Evolutionary conservation across 2,888 invertebrate species (phyloP), one percentile per base, ranked within the genome.

Genomic region (Brachyptera putata): DNA sequence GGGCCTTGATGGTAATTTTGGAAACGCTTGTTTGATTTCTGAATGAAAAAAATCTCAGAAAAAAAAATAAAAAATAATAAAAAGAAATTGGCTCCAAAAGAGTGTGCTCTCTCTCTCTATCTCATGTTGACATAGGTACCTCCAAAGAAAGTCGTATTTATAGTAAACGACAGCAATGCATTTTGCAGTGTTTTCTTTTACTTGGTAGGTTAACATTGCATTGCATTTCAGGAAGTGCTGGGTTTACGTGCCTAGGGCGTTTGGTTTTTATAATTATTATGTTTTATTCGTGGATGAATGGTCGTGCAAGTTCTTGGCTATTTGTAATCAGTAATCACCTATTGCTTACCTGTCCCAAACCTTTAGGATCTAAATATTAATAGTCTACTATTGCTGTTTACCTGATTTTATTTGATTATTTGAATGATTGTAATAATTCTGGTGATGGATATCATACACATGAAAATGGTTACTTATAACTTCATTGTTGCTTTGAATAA

Each of bases 11-110:
- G 59, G 56, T 59, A 56, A 36, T 34, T 62, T 57, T 60, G 41
- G 57, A 57, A 60, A 60, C n/a, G 53, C 62, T 60, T 58, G 60
- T 60, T 60, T 60, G 30, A 56, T 57, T 61, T 62, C 57, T 58
- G 56, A 57, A 57, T 21, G 60, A 36, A 36, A 26, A n/a, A 53
- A 53, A 18, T 24, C 53, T 37, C 53, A 53, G 53, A 18, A 46
- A 49, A 26, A 49, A 53, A 21, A 53, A 18, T 3, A 46, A 36
- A 50, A 36, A 36, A 18, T 53, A 53, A 36, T 36, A 53, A 53
- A 53, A 53, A 53, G 14, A 30, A 53, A 53, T 36, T 53, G 36
- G 36, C 53, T 53, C 53, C 53, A 16, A 53, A 36, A 5, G 24
- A 24, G 24, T 21, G 36, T 53, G 34, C 18, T 34, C 53, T 53